A percentile compares a stretch with the other conserved stretches of the same genome.
Conservation (phyloP, 2,113 vertebrate species). For the Callipepla californica region DNA sequence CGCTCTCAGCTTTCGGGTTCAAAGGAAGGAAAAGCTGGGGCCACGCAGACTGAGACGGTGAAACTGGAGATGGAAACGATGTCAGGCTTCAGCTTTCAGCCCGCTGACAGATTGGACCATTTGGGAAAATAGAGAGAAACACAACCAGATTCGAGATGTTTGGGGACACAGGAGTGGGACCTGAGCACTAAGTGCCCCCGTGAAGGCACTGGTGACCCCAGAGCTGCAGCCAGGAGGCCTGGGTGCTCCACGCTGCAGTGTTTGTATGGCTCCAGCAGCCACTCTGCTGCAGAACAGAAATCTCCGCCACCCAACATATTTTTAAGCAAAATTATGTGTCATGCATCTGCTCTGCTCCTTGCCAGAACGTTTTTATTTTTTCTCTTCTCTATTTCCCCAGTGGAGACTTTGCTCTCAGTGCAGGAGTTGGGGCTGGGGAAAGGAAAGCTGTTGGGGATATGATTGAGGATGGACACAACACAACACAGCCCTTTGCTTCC, state of each 20-base stretch:
- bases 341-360: neutral
- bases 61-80: neutral
- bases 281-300: slow-evolving; percentile 8
- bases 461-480: neutral
- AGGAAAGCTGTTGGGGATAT: neutral
- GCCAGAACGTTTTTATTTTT: neutral
- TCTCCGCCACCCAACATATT: neutral
- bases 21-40: neutral
- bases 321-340: slow-evolving; percentile 20
- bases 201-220: accelerated
- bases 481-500: neutral
- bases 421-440: neutral
- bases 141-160: neutral
- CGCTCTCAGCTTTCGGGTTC: neutral
- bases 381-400: neutral
- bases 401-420: neutral
- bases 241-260: neutral
- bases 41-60: accelerated
- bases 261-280: neutral
- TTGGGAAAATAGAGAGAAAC: neutral
- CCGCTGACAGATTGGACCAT: neutral
- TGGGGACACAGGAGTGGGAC: accelerated
- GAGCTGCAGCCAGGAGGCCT: neutral
- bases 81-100: neutral
- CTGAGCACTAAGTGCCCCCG: neutral